Evolutionary conservation across 2,113 vertebrate species (phyloP), one percentile per base, ranked within the genome.

Genomic region (Orycteropus afer): DNA sequence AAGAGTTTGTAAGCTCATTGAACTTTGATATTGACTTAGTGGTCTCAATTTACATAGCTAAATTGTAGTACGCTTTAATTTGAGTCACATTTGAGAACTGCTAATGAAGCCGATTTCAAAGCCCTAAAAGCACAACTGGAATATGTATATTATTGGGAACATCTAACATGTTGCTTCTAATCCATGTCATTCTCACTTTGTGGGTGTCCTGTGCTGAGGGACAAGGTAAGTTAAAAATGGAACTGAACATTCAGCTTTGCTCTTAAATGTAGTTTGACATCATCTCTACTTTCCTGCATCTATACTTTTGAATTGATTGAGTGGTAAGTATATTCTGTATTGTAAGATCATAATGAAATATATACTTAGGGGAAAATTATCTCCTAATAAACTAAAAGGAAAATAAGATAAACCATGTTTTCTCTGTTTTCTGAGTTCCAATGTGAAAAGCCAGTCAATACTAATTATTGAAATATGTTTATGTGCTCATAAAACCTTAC

Each of bases 21-120:
- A 88, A 93, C 85, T 93, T 83, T 89, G 86, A 55, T 89, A 53
- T 82, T 81, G 88, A 76, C 78, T 76, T 53, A 82, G 22, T 53
- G 86, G 76, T 17, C 23, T 83, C 37, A 89, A 18, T 8, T n/a
- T 22, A 37, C 2, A 27, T 22, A 51, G 29, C n/a, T 55, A 55
- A 23, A 23, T 23, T 59, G 6, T 37, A 13, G 13, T 32, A 29
- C 15, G n/a, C 55, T 76, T 76, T 65, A 89, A 63, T 47, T 73
- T 29, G 49, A 42, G 37, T 29, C 55, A 76, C 15, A 17, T 6
- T 37, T 65, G 67, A 10, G 10, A 65, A 42, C 67, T 22, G 37
- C 57, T 65, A 20, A 12, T 8, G 17, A 20, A 37, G 23, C 2
- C 29, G 32, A 61, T 73, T 61, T 40, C 7, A 49, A 49, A 47